These are phyloP conservation scores for Oscheius sp. DNA, from an alignment of 2,888 invertebrate genomes.

Conservation along the genomic window DNA sequence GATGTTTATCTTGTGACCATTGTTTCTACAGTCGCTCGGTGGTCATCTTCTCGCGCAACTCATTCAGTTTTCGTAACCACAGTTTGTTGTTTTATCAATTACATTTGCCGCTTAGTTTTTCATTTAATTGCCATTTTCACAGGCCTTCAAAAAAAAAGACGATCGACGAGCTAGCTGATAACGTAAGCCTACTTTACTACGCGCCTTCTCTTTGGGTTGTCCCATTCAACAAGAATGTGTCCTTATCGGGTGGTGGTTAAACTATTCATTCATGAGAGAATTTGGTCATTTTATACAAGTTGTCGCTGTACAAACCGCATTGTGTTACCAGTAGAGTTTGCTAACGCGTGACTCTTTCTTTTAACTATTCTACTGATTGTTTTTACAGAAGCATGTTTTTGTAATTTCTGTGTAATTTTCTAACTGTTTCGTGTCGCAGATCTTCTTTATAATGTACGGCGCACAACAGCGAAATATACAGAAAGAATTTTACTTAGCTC, in stretches of 20 bases:
- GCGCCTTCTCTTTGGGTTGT: slow-evolving; percentile 9
- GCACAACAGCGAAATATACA: neutral
- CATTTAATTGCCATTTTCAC: slow-evolving; percentile 11
- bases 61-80: too few species aligned
- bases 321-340: neutral
- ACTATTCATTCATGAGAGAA: too few species aligned
- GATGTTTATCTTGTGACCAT: slow-evolving; percentile 2
- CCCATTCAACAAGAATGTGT: neutral
- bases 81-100: too few species aligned
- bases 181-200: neutral
- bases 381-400: too few species aligned
- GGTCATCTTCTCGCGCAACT: neutral
- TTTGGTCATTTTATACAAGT: neutral
- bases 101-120: slow-evolving; percentile 7
- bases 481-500: neutral
- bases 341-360: neutral
- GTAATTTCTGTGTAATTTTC: neutral
- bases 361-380: neutral
- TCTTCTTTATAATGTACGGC: neutral
- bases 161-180: slow-evolving; percentile 18
- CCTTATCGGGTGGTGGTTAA: neutral
- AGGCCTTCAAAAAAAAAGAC: slow-evolving; percentile 5
- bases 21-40: neutral
- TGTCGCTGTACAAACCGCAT: neutral
- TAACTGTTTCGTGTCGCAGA: too few species aligned